Evolutionary conservation across 2,888 invertebrate genomes (phyloP), one percentile per base, ranked within the genome.

Genomic region (Atrina japonica): DNA sequence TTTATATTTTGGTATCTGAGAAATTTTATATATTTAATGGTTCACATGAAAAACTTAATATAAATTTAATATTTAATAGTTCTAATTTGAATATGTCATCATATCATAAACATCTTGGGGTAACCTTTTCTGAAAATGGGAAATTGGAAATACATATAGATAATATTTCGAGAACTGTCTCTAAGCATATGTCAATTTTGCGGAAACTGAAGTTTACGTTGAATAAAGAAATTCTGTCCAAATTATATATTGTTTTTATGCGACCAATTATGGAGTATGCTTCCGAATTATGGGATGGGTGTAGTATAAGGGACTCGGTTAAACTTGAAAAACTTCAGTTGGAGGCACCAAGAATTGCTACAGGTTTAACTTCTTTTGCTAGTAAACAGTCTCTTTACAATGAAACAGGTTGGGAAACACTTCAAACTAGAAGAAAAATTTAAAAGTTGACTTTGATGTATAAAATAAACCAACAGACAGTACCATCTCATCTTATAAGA

Each of bases 121-220:
- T 67, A n/a, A 50, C 50, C 7, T 27, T 67, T 14, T n/a, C 18
- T 35, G 18, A 35, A 35, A 52, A 59, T 50, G 41, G 30, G 0
- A 49, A 50, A 9, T 67, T 59, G 59, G 25, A 67, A 16, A 40
- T 29, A 60, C n/a, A n/a, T n/a, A n/a, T 52, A 35, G 40, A 67
- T 23, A 55, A 50, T 40, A 64, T 64, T 9, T 30, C n/a, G 11
- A 40, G n/a, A 16, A 29, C 50, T 16, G 66, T 49, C 2, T 56
- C 66, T 23, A 58, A 58, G 23, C 45, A 56, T 29, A 27, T 66
- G 11, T 43, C 45, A 5, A 27, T 67, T 52, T 41, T 50, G 21
- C 27, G 67, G 27, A 67, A 60, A 60, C 35, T 67, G 16, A 67
- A 67, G 52, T 67, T 25, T 41, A 40, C 25, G 6, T 11, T 67